Evolutionary conservation across 2,113 vertebrate genomes (phyloP).

Genomic region (Collichthys lucidus): DNA sequence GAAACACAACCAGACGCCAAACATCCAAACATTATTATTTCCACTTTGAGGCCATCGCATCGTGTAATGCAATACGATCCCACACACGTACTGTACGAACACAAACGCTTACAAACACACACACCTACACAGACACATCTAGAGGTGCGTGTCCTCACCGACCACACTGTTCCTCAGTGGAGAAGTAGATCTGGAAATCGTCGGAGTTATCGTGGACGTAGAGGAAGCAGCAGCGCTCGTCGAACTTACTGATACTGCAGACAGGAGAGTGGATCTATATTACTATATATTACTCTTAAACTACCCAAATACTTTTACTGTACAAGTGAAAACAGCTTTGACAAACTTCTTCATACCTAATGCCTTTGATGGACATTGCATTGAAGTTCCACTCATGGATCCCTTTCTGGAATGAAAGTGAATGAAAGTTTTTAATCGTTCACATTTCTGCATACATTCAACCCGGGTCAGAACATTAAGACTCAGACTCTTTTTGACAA

Average conservation of each 20-base stretch:
- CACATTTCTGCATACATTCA: not conserved
- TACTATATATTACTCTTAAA: not conserved
- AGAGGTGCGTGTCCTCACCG: conserved; percentile 86
- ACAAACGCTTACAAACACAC: conserved; percentile 47
- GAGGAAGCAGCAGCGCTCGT: conserved; percentile 96
- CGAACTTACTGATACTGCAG: conserved; percentile 93
- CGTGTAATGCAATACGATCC: conserved; percentile 71
- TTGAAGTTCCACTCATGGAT: conserved; percentile 97
- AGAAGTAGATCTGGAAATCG: conserved; percentile 98
- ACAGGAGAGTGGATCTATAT: conserved; percentile 11
- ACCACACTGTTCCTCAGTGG: conserved; percentile 91
- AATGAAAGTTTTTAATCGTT: not conserved
- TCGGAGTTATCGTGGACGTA: conserved; percentile 95
- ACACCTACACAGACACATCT: conserved; percentile 72
- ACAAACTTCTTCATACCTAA: conserved; percentile 86
- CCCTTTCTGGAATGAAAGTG: conserved; percentile 86
- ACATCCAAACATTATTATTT: not conserved
- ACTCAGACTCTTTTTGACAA: too few species aligned
- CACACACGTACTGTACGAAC: conserved; percentile 33
- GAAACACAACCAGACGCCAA: not conserved
- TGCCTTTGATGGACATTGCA: conserved; percentile 92
- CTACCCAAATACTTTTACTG: not conserved
- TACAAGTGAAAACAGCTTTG: too few species aligned
- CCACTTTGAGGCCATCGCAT: conserved; percentile 64
- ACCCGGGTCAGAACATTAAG: not conserved